These are phyloP conservation scores for Catocala nupta DNA, from an alignment of 2,888 invertebrate species.

Conservation along the genomic window DNA sequence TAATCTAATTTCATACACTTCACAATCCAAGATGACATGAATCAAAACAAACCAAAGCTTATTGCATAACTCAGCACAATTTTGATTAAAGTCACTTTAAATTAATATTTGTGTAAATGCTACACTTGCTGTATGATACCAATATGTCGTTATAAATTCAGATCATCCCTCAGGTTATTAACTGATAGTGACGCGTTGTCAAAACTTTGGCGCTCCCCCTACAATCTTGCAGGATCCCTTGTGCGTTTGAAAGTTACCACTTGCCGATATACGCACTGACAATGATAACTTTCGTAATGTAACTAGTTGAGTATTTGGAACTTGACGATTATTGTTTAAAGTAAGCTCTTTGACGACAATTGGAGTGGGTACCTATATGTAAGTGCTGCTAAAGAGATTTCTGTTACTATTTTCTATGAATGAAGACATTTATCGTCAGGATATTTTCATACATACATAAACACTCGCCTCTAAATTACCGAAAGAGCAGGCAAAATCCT, in stretches of 20 bases:
- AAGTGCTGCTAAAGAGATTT: no score
- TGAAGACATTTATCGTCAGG: no score
- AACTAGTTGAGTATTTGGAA: slow-evolving; percentile 43
- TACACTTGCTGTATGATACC: slow-evolving; percentile 40
- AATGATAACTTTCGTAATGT: slow-evolving; percentile 64
- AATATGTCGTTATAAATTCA: slow-evolving; percentile 70
- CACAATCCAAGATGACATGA: not conserved
- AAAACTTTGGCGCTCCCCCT: slow-evolving; percentile 72
- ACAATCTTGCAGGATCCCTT: slow-evolving; percentile 73
- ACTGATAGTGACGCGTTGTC: slow-evolving; percentile 83
- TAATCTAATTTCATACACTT: not conserved
- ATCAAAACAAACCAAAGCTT: slow-evolving; percentile 22
- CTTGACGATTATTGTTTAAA: slow-evolving; percentile 43
- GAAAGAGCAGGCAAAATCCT: no score
- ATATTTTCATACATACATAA: no score
- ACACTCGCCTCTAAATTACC: no score
- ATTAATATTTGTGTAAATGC: slow-evolving; percentile 48
- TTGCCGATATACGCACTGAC: slow-evolving; percentile 63
- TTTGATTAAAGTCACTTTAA: slow-evolving; percentile 42
- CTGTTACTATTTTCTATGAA: no score
- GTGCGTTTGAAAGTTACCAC: slow-evolving; percentile 78
- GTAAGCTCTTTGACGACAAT: slow-evolving; percentile 27
- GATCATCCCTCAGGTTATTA: slow-evolving; percentile 74
- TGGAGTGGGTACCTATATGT: not conserved
- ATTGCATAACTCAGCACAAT: slow-evolving; percentile 29